Evolutionary conservation across 2,113 vertebrate species (phyloP).

Genomic region (Tylochromis polylepis): DNA sequence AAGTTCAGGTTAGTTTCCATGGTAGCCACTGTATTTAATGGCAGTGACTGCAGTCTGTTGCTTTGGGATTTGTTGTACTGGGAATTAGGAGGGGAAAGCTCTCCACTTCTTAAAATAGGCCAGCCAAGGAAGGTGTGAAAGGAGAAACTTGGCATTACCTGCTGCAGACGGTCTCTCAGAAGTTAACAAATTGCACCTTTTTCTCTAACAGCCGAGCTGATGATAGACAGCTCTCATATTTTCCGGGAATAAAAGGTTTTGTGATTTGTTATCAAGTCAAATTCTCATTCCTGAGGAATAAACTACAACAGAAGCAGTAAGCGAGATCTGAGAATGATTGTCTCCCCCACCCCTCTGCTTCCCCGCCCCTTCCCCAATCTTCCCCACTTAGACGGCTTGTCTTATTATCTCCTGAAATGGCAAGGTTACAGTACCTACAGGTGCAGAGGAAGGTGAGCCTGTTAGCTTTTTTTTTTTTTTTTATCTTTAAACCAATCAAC

Average conservation of each 20-base stretch:
- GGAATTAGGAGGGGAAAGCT: conserved; percentile 30
- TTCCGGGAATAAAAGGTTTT: conserved; percentile 46
- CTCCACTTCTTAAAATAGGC: conserved; percentile 49
- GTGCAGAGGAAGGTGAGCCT: conserved; percentile 57
- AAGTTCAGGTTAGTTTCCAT: conserved; percentile 43
- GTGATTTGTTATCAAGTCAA: conserved; percentile 44
- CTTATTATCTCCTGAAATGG: conserved; percentile 62
- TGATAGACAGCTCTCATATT: conserved; percentile 54
- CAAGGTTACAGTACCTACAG: conserved; percentile 65
- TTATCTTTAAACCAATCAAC: conserved; percentile 59
- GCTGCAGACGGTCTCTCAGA: conserved; percentile 21
- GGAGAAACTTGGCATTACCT: conserved; percentile 24
- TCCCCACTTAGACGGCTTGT: conserved; percentile 40
- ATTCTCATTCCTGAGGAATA: conserved; percentile 51
- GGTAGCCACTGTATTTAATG: conserved; percentile 38
- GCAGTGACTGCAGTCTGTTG: conserved; percentile 20
- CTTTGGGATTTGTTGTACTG: conserved; percentile 35
- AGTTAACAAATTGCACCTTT: conserved; percentile 33
- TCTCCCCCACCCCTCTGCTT: background rate
- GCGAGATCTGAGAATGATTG: conserved; percentile 45
- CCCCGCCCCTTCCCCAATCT: background rate
- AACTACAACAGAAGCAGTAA: conserved; percentile 24
- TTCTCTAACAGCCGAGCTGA: background rate
- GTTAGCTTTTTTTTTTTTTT: conserved; percentile 27
- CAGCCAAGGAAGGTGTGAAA: conserved; percentile 22